Evolutionary conservation across 2,797 vertebrate genomes (phyloP).

Genomic region (Triplophysa bombifrons): DNA sequence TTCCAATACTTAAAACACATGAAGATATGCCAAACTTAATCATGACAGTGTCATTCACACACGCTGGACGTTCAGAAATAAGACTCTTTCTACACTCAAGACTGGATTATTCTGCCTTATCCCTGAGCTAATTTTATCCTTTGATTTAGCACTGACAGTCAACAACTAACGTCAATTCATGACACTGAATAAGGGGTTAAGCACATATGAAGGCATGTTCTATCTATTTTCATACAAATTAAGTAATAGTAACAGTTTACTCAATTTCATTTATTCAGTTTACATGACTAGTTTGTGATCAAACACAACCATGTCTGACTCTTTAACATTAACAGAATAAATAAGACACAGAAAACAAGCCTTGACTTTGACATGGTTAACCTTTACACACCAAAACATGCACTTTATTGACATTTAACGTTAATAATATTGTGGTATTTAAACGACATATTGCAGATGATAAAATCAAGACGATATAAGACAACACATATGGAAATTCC

Average conservation of each 20-base stretch:
- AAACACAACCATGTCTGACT: background rate
- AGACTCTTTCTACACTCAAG: slow-evolving; percentile 19
- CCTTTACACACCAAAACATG: too few relatives aligned
- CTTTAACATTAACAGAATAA: background rate
- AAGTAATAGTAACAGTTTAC: too few relatives aligned
- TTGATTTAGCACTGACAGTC: slow-evolving; percentile 50
- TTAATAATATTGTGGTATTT: too few relatives aligned
- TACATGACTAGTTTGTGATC: too few relatives aligned
- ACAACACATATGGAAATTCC: too few relatives aligned
- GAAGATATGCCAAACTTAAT: background rate
- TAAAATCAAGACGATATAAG: too few relatives aligned
- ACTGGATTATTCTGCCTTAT: slow-evolving; percentile 57
- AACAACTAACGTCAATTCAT: slow-evolving; percentile 12
- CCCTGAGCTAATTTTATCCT: slow-evolving; percentile 58
- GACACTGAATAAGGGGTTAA: slow-evolving; percentile 23
- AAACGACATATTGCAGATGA: too few relatives aligned
- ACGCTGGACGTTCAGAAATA: slow-evolving; percentile 39
- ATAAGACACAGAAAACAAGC: background rate
- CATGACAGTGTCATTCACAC: background rate
- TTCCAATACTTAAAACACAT: background rate
- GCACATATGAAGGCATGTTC: background rate
- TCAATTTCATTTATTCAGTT: too few relatives aligned
- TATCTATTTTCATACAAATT: background rate
- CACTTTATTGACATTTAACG: too few relatives aligned
- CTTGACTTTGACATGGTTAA: too few relatives aligned